Conservation (phyloP, 2,113 vertebrate species). For the Charina bottae region DNA sequence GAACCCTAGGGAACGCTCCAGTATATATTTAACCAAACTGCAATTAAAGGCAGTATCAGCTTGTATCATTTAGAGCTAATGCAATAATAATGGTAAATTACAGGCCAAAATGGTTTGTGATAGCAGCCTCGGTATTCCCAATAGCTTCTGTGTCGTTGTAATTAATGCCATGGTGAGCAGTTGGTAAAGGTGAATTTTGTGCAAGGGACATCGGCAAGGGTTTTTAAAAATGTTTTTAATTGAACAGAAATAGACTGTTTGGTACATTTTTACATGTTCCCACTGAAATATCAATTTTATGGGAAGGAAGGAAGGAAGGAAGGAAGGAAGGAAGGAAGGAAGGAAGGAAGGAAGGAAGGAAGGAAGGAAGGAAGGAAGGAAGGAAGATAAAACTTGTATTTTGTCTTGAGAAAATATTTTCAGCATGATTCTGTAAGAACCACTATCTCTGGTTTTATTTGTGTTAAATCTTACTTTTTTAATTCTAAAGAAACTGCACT, state of each 20-base stretch:
- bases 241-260: slow-evolving; percentile 81
- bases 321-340: slow-evolving; percentile 18
- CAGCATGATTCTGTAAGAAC: slow-evolving; percentile 15
- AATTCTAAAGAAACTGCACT: slow-evolving; percentile 22
- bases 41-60: slow-evolving; percentile 99
- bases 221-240: slow-evolving; percentile 38
- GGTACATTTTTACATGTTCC: slow-evolving; percentile 81
- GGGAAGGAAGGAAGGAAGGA: neutral
- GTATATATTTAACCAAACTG: slow-evolving; percentile 97
- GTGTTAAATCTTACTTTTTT: slow-evolving; percentile 9
- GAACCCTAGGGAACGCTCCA: slow-evolving; percentile 86
- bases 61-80: slow-evolving; percentile 99
- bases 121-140: slow-evolving; percentile 92
- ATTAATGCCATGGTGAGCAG: slow-evolving; percentile 89
- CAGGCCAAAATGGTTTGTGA: slow-evolving; percentile 97
- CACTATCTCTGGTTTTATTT: neutral
- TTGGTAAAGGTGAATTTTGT: slow-evolving; percentile 82
- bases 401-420: slow-evolving; percentile 9
- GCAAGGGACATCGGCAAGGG: slow-evolving; percentile 77
- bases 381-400: neutral
- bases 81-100: slow-evolving; percentile 99
- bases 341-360: neutral
- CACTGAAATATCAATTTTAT: slow-evolving; percentile 83
- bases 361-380: neutral
- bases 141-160: slow-evolving; percentile 88